Evolutionary conservation across 1,140 invertebrate species (phyloP), one percentile per base, ranked within the genome.

Genomic region (Mamestra configurata): DNA sequence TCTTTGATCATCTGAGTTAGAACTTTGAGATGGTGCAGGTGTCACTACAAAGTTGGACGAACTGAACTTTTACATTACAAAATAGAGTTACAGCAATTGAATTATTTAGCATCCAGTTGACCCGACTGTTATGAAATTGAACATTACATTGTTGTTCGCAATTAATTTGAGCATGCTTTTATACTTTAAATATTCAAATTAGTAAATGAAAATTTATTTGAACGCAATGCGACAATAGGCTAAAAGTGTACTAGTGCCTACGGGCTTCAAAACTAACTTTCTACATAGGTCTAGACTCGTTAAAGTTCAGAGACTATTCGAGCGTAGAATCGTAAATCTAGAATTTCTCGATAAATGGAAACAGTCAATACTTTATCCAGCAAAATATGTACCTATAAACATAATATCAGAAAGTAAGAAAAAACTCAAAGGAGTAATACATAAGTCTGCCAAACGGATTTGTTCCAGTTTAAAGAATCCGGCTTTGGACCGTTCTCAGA

Each of bases 11-110:
- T 51, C 13, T 61, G 4, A 61, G 49, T 57, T 22, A 46, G 40
- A 61, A 51, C 20, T 71, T 77, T 77, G 75, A 77, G 24, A 77
- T 15, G 46, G 27, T 77, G 46, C 75, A 77, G 75, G 46, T 53
- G 75, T 66, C 73, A 57, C 59, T 37, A 35, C 55, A 37, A 20
- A 51, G 22, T 64, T 61, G 8, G 15, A 10, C 8, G 46, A 77
- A 76, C 40, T 57, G n/a, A 51, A 71, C 68, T 24, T 71, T 51
- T 5, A 31, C 27, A 5, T 3, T 5, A 31, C 5, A 27, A 70
- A 70, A 51, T 49, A 70, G 43, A 51, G 10, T 51, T 64, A 22
- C 7, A 5, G 61, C 24, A 10, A 64, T 64, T 40, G 31, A 37
- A 59, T 40, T 64, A 37, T 37, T 64, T 40, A 64, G n/a, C 40